phyloP scores from a whole-genome alignment of 2,888 invertebrate genomes.

The Cordilura impudica region DNA sequence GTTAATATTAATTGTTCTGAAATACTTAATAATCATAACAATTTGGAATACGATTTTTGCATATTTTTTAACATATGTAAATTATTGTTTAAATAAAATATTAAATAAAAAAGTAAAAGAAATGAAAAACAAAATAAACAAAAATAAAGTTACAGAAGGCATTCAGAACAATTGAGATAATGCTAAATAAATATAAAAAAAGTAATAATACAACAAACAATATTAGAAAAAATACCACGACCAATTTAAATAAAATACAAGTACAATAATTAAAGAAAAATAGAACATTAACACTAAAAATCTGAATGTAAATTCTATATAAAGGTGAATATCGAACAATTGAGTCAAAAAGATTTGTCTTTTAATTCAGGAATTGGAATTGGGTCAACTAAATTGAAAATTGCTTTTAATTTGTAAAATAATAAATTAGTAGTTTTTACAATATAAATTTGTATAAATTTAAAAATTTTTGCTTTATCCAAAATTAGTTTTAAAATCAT shows the following conservation, averaged over 20 bases:
- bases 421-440: too few relatives aligned
- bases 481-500: too few relatives aligned
- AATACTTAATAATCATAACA: slow-evolving; percentile 37
- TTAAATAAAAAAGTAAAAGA: slow-evolving; percentile 37
- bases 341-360: too few relatives aligned
- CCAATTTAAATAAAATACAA: slow-evolving; percentile 40
- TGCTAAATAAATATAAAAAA: slow-evolving; percentile 47
- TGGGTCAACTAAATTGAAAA: too few relatives aligned
- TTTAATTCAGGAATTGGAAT: too few relatives aligned
- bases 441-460: too few relatives aligned
- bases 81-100: background rate
- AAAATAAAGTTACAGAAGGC: slow-evolving; percentile 63
- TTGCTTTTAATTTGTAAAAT: too few relatives aligned
- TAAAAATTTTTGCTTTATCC: too few relatives aligned
- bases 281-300: slow-evolving; percentile 3
- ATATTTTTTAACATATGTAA: background rate
- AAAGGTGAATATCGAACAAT: too few relatives aligned
- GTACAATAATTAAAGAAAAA: background rate
- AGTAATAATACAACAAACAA: slow-evolving; percentile 25
- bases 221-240: slow-evolving; percentile 40
- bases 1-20: slow-evolving; percentile 54
- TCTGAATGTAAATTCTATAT: slow-evolving; percentile 43
- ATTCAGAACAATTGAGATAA: slow-evolving; percentile 76
- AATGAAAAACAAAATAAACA: background rate
- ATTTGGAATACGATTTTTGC: background rate